Conservation (phyloP, 23 tunicate genomes). For the Halocynthia roretzi region DNA sequence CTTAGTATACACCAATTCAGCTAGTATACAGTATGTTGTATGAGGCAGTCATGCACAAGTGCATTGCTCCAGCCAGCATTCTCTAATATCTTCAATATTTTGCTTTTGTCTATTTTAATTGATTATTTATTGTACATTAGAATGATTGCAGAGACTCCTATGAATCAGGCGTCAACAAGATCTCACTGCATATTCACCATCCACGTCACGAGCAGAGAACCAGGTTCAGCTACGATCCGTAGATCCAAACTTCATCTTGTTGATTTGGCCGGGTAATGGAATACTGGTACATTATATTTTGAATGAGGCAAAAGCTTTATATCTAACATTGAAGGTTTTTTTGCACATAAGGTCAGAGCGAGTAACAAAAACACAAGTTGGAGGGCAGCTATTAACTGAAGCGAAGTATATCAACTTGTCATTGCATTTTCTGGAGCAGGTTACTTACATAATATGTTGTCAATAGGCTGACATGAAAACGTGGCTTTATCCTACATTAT, state of each 20-base stretch:
- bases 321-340: background rate
- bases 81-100: too few species aligned
- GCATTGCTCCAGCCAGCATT: too few species aligned
- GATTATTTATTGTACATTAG: constrained; percentile 8
- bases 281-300: background rate
- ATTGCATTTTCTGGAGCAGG: constrained; percentile 91
- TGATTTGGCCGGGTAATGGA: constrained; percentile 78
- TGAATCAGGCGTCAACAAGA: constrained; percentile 98
- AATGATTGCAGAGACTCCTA: constrained; percentile 99
- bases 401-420: constrained; percentile 95
- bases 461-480: too few species aligned
- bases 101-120: too few species aligned
- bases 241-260: constrained; percentile 93
- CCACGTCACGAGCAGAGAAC: constrained; percentile 87
- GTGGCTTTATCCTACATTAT: background rate
- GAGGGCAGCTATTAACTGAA: constrained; percentile 85
- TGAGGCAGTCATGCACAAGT: too few species aligned
- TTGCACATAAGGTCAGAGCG: constrained; percentile 57
- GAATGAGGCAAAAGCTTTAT: background rate
- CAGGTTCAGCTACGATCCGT: constrained; percentile 86
- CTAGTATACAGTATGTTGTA: too few species aligned
- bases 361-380: constrained; percentile 80
- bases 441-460: background rate
- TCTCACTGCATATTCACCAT: constrained; percentile 98
- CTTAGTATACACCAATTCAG: too few species aligned